phyloP scores from a whole-genome alignment of 2,797 vertebrate genomes.

The Tarsius wallacei region DNA sequence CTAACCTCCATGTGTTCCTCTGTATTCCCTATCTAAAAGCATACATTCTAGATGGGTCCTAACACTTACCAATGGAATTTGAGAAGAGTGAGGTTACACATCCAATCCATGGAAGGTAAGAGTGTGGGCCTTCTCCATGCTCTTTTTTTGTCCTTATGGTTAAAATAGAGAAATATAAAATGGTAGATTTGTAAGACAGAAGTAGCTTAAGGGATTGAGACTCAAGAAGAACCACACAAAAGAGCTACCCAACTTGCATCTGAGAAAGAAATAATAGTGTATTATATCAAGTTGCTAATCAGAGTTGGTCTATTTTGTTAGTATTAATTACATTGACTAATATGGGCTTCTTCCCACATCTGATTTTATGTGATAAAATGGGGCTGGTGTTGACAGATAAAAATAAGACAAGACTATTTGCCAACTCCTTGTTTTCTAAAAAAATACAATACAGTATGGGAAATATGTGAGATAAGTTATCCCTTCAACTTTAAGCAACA shows the following conservation, averaged over 20 bases:
- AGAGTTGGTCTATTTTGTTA: neutral
- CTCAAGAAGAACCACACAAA: neutral
- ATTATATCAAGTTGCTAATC: neutral
- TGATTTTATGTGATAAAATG: conserved; percentile 2
- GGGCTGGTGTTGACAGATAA: neutral
- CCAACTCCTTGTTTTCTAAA: neutral
- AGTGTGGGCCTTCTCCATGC: neutral
- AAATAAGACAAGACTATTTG: neutral
- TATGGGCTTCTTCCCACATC: neutral
- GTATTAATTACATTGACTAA: neutral
- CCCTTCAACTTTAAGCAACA: neutral
- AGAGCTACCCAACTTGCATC: neutral
- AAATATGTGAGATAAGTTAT: neutral
- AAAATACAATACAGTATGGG: neutral
- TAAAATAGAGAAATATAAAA: neutral
- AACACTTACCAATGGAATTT: neutral
- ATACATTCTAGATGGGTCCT: neutral
- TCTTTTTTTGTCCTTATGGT: neutral
- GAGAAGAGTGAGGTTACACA: neutral
- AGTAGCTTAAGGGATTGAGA: neutral
- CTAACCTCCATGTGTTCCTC: neutral
- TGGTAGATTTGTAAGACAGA: neutral
- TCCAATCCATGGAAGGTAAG: neutral
- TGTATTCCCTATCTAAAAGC: no score
- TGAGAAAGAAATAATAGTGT: neutral